Percentiles rank a stretch among this genome's conserved stretches.
Conservation (phyloP, 2,888 invertebrate species). For the Eueremaeus valkanovi region DNA sequence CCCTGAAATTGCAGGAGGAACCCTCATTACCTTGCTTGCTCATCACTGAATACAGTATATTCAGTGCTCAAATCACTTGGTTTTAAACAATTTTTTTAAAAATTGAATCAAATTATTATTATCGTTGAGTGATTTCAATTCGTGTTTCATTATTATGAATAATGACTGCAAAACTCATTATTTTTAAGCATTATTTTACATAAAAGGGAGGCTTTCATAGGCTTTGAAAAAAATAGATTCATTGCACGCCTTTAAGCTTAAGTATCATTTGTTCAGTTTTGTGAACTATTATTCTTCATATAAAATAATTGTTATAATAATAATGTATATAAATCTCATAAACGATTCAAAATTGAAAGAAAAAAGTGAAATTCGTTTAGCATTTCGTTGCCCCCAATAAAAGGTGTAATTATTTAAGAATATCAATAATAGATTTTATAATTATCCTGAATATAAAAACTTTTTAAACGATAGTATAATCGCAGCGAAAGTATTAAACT, state of each 20-base stretch:
- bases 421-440: background rate
- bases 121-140: constrained; percentile 24
- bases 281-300: background rate
- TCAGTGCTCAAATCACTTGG: no score
- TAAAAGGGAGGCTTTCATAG: constrained; percentile 8
- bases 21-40: no score
- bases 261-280: constrained; percentile 10
- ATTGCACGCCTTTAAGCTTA: constrained; percentile 22
- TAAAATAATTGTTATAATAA: background rate
- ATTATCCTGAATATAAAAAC: background rate
- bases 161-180: constrained; percentile 26
- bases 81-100: no score
- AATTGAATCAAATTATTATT: constrained; percentile 7
- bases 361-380: background rate
- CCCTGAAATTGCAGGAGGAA: no score
- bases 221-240: background rate
- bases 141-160: constrained; percentile 7
- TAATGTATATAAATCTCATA: background rate
- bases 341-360: background rate
- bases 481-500: no score
- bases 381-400: constrained; percentile 2
- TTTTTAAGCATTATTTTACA: background rate
- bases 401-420: background rate
- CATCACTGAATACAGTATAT: no score
- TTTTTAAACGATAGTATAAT: no score